phyloP scores from a whole-genome alignment of 2,113 vertebrate species.

The Limanda limanda region DNA sequence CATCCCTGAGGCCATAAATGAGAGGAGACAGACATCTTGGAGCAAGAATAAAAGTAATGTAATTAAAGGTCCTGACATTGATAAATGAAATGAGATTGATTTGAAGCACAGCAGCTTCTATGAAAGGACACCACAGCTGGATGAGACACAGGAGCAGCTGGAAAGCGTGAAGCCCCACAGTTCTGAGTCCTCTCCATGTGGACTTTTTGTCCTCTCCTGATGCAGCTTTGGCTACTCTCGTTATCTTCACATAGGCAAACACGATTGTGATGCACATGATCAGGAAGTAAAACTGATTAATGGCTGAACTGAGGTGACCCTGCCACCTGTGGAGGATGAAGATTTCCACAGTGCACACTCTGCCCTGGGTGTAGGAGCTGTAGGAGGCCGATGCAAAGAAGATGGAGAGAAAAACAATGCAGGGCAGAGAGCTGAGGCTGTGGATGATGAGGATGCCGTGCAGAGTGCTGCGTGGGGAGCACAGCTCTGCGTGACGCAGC shows the following conservation, averaged over 20 bases:
- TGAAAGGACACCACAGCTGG: slow-evolving; percentile 62
- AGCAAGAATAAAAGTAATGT: slow-evolving; percentile 36
- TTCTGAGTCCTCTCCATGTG: slow-evolving; percentile 63
- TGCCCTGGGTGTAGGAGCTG: slow-evolving; percentile 1
- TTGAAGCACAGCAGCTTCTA: slow-evolving; percentile 43
- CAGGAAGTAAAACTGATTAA: slow-evolving; percentile 62
- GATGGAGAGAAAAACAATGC: slow-evolving; percentile 2
- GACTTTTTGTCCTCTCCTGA: slow-evolving; percentile 57
- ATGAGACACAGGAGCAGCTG: slow-evolving; percentile 72
- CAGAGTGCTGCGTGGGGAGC: too few relatives aligned
- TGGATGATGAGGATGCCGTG: slow-evolving; percentile 33
- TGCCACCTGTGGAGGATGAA: slow-evolving; percentile 61
- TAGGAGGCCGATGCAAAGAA: slow-evolving; percentile 5
- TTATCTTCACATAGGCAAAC: slow-evolving; percentile 66
- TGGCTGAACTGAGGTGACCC: slow-evolving; percentile 25
- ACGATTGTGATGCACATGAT: slow-evolving; percentile 55
- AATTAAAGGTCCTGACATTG: slow-evolving; percentile 43
- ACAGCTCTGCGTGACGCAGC: too few relatives aligned
- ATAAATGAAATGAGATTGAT: background rate
- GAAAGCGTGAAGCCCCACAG: slow-evolving; percentile 68
- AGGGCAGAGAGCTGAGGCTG: slow-evolving; percentile 32
- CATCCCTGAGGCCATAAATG: too few relatives aligned
- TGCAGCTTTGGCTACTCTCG: slow-evolving; percentile 57
- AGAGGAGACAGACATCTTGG: too few relatives aligned
- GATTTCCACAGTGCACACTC: background rate